Evolutionary conservation across 1,140 invertebrate genomes (phyloP), one percentile per base, ranked within the genome.

Genomic region (Caenorhabditis brenneri): DNA sequence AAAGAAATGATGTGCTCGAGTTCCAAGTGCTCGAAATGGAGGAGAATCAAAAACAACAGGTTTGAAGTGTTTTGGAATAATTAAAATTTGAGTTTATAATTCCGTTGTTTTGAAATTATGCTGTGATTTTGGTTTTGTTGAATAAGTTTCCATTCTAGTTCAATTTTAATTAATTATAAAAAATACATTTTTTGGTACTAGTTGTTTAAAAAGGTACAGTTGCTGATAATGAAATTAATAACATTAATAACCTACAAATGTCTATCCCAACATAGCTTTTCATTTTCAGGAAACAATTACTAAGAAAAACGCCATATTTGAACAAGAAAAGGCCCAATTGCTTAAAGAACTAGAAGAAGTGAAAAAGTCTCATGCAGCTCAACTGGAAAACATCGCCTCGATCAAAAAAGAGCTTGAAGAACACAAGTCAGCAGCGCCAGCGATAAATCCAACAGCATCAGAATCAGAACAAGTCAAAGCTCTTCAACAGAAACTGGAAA

Each of bases 1-100:
- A 89, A 46, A 81, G 81, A 55, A 90, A 87, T 80, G 89, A 89
- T 55, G 79, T 89, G 51, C 82, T 89, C 31, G 89, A 89, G 74
- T 89, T 89, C 74, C 89, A 89, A 82, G 81, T 90, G 27, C 81
- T 89, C 10, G 89, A 89, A 79, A 69, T 85, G 58, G 46, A 81
- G 27, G 49, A 65, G n/a, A 82, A 39, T 58, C 55, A 65, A n/a
- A 79, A 83, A 58, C 80, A 83, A 29, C 65, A 74, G 65, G 65
- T 74, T 74, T 74, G 65, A 42, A 24, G 58, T 36, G 29, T 65
- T 65, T 65, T 33, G 2, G 33, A 55, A 48, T 48, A 36, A 79
- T 15, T 79, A 48, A 15, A 4, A 46, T 19, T 79, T n/a, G 15
- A 27, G 39, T 24, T 29, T 42, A 22, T 48, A 36, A 1, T 78